Evolutionary conservation across 1,140 invertebrate species (phyloP).

Genomic region (Pseudomyrmex concolor): DNA sequence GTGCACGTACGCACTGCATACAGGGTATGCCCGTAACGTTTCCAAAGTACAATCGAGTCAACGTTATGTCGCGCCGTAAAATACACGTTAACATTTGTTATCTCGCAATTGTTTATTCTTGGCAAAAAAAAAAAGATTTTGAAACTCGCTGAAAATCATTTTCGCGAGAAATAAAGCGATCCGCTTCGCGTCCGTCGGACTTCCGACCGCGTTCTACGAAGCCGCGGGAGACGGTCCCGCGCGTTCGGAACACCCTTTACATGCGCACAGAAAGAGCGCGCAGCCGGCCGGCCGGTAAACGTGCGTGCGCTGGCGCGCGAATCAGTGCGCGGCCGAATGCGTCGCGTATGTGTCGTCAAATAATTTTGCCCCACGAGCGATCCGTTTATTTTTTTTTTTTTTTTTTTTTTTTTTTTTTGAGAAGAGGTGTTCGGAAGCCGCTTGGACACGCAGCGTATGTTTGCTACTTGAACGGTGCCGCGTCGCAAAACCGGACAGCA

Average conservation of each 20-base stretch:
- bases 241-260: slow-evolving; percentile 44
- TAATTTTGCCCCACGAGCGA: slow-evolving; percentile 33
- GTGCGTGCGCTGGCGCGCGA: slow-evolving; percentile 68
- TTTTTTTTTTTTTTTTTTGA: background rate
- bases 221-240: too few species aligned
- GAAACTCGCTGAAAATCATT: background rate
- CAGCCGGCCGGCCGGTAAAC: slow-evolving; percentile 60
- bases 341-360: slow-evolving; percentile 70
- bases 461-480: slow-evolving; percentile 49
- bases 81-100: too few species aligned
- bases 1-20: slow-evolving; percentile 20
- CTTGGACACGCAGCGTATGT: background rate
- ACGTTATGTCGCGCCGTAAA: too few species aligned
- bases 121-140: background rate
- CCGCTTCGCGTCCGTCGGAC: background rate
- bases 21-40: slow-evolving; percentile 34
- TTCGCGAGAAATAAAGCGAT: background rate
- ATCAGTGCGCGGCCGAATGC: slow-evolving; percentile 66
- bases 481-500: slow-evolving; percentile 59
- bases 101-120: too few species aligned
- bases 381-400: background rate
- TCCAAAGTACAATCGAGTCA: background rate
- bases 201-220: too few species aligned
- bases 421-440: background rate
- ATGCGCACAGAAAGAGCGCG: slow-evolving; percentile 23